Base-by-base conservation (phyloP, 2,113 vertebrate species). In the Globicephala melas region DNA sequence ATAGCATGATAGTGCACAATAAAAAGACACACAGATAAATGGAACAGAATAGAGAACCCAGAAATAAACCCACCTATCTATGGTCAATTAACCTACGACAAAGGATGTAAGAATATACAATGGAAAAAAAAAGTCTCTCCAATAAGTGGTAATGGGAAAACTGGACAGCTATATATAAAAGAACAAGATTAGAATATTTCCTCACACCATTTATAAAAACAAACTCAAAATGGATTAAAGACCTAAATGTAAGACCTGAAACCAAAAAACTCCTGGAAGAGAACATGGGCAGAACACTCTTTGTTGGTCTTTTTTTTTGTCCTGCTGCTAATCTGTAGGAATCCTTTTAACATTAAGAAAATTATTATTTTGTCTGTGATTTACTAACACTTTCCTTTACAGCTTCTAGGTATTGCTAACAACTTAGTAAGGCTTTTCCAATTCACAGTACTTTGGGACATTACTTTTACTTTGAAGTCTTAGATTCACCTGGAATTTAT, bases 331-430 rank as follows among this genome's bases (percentile, higher is more conserved):
- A 41, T 90, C 33, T 80, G 26, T 58, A 85, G 80, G 23, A 87
- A 31, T 44, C 6, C 13, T 80, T 73, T 44, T n/a, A 31, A 79
- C 18, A 55, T 18, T 44, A 89, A 83, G 33, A 82, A 77, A 70
- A 84, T 14, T 55, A 53, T 36, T 63, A 6, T 70, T 91, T 55
- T 55, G 18, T 47, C 23, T 76, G 14, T 62, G 50, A 85, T 84
- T 50, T 62, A 97, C 60, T 97, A 67, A 60, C 41, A 28, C 26
- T 93, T 86, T 94, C 41, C 41, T 77, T 91, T 81, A 68, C 70
- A 58, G 31, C 5, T 88, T n/a, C 41, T 74, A 91, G 3, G 26
- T 47, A 70, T 76, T 88, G 28, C 25, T 62, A 55, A 5, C n/a
- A 83, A 89, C 28, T 62, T 55, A 60, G 1, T 74, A 73, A 33